Conservation (phyloP, 2,797 vertebrate species). For the Acestrorhynchus altus region DNA sequence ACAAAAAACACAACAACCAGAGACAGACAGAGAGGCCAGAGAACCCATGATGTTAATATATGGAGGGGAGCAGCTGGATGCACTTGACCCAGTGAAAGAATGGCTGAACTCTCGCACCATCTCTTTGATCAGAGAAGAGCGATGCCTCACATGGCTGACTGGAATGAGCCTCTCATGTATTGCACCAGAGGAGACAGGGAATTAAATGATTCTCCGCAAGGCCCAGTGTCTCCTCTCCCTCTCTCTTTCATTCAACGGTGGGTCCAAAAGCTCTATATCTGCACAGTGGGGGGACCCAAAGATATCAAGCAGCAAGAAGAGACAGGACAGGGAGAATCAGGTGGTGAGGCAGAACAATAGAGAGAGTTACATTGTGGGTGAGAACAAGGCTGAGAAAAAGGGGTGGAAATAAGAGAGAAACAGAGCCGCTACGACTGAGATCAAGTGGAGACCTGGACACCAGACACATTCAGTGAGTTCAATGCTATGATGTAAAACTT, state of each 20-base stretch:
- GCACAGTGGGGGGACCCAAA: slow-evolving; percentile 8
- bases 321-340: slow-evolving; percentile 39
- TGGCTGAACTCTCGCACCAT: slow-evolving; percentile 8
- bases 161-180: slow-evolving; percentile 3
- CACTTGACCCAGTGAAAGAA: slow-evolving; percentile 10
- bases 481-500: background rate
- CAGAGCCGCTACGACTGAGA: slow-evolving; percentile 49
- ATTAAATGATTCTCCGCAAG: background rate
- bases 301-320: slow-evolving; percentile 49
- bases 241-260: background rate
- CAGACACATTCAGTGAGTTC: background rate
- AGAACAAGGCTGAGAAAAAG: slow-evolving; percentile 19
- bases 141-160: background rate
- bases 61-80: slow-evolving; percentile 38
- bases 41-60: background rate
- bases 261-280: background rate
- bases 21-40: background rate
- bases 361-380: slow-evolving; percentile 10
- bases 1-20: no score
- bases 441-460: no score
- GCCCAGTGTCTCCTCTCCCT: background rate
- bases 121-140: background rate
- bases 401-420: slow-evolving; percentile 43
- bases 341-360: slow-evolving; percentile 35
- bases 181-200: background rate